phyloP scores from a whole-genome alignment of 2,888 invertebrate genomes.

The Tridacna gigas region DNA sequence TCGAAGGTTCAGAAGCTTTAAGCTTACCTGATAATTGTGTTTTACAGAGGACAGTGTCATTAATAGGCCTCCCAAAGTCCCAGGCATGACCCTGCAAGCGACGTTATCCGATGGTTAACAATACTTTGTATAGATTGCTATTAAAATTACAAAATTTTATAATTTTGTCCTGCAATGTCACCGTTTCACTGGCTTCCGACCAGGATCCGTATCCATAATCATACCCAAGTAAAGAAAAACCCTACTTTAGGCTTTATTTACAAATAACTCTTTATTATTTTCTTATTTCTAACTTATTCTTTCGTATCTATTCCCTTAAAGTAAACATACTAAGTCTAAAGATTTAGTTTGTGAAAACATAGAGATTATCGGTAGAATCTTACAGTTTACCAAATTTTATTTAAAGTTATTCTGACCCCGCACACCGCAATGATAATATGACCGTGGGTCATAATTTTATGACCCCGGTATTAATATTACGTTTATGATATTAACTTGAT shows the following conservation, averaged over 20 bases:
- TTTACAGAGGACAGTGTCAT: background rate
- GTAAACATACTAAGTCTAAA: slow-evolving; percentile 11
- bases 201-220: slow-evolving; percentile 14
- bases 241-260: slow-evolving; percentile 7
- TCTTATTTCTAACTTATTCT: slow-evolving; percentile 10
- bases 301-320: slow-evolving; percentile 10
- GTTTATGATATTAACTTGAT: slow-evolving; percentile 17
- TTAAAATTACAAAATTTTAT: slow-evolving; percentile 7
- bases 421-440: slow-evolving; percentile 8
- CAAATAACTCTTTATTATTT: slow-evolving; percentile 15
- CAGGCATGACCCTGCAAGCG: background rate
- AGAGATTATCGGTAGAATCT: slow-evolving; percentile 14
- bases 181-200: slow-evolving; percentile 17
- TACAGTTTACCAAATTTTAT: background rate
- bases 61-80: background rate
- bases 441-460: slow-evolving; percentile 6
- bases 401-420: slow-evolving; percentile 15
- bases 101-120: background rate
- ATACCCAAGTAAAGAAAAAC: slow-evolving; percentile 7
- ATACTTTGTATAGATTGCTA: background rate
- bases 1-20: background rate
- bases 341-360: slow-evolving; percentile 9
- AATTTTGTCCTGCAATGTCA: slow-evolving; percentile 10
- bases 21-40: background rate
- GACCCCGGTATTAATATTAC: slow-evolving; percentile 22